These are phyloP conservation scores for Platycnemis pennipes DNA, from an alignment of 2,888 invertebrate species.

Conservation along the genomic window DNA sequence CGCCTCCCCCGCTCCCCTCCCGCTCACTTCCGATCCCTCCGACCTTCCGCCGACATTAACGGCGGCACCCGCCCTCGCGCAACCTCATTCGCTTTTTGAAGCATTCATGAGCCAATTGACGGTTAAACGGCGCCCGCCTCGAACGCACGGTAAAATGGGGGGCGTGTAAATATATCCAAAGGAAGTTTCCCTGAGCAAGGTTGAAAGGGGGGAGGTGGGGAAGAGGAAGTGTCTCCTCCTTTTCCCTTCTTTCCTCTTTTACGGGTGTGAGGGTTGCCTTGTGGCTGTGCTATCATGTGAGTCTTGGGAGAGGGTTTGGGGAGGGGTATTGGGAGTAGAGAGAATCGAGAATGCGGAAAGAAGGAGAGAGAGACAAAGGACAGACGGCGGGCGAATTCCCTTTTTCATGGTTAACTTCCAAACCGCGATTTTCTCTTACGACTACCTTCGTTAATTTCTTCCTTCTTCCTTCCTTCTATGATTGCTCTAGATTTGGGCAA, in stretches of 20 bases:
- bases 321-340: background rate
- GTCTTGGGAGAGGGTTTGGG: background rate
- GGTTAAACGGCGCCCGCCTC: slow-evolving; percentile 23
- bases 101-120: slow-evolving; percentile 57
- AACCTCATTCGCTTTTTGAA: slow-evolving; percentile 55
- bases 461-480: background rate
- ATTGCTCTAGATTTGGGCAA: too few relatives aligned
- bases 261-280: background rate
- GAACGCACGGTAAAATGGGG: slow-evolving; percentile 31
- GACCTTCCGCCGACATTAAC: background rate
- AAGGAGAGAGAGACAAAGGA: background rate
- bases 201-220: background rate
- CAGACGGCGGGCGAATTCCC: background rate
- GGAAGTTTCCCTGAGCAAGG: background rate
- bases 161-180: slow-evolving; percentile 24
- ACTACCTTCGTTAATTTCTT: background rate
- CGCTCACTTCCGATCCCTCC: background rate
- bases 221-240: background rate
- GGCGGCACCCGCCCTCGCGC: background rate
- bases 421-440: background rate
- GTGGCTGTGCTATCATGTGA: background rate
- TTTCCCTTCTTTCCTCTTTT: background rate
- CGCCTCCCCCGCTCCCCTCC: background rate
- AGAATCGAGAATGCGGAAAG: slow-evolving; percentile 11
- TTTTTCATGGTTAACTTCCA: background rate